phyloP scores from a whole-genome alignment of 2,888 invertebrate genomes.

The Ophion obscuratus region DNA sequence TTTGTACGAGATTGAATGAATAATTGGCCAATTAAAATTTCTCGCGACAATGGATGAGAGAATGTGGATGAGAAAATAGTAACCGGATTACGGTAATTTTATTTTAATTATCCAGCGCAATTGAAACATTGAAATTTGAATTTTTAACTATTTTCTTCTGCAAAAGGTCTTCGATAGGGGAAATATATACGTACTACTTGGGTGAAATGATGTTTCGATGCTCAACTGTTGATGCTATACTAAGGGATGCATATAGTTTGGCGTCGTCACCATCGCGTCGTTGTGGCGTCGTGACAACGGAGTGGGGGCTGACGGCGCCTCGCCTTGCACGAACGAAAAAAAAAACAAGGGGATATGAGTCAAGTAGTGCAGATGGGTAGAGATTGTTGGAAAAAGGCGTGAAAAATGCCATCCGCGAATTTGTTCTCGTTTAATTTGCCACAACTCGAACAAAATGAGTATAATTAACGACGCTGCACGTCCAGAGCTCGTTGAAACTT shows the following conservation, averaged over 20 bases:
- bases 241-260: conserved; percentile 37
- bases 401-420: background rate
- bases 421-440: background rate
- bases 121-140: background rate
- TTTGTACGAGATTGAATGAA: too few relatives aligned
- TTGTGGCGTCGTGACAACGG: conserved; percentile 23
- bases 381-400: conserved; percentile 13
- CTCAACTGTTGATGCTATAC: conserved; percentile 22
- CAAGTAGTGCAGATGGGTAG: conserved; percentile 30
- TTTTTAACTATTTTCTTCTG: background rate
- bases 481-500: too few relatives aligned
- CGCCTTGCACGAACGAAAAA: conserved; percentile 30
- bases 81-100: background rate
- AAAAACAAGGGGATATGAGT: conserved; percentile 44
- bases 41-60: background rate
- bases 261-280: conserved; percentile 38
- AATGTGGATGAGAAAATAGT: background rate
- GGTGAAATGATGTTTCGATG: conserved; percentile 27
- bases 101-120: background rate
- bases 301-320: conserved; percentile 41
- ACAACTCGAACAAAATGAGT: background rate
- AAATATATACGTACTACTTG: conserved; percentile 13
- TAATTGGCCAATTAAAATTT: too few relatives aligned
- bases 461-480: background rate
- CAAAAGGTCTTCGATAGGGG: background rate